Percentiles rank a stretch among this genome's conserved stretches.
phyloP scores from a whole-genome alignment of 2,888 invertebrate species.

The Ormyrus thymus region DNA sequence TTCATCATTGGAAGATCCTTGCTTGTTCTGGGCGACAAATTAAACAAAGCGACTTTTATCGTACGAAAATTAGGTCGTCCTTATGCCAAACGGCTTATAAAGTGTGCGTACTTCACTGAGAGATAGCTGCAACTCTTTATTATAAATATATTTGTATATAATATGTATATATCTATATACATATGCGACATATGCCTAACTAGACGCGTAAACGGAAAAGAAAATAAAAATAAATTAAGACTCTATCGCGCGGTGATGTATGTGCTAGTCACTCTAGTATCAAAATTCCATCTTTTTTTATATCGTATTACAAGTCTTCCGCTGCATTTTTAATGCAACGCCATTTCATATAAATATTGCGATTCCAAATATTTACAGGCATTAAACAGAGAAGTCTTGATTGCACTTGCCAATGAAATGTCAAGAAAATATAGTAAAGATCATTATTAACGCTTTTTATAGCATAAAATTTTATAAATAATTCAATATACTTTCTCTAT shows the following conservation, averaged over 20 bases:
- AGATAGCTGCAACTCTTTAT: conserved; percentile 50
- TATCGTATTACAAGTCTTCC: conserved; percentile 24
- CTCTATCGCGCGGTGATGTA: conserved; percentile 58
- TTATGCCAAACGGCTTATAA: background rate
- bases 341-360: too few relatives aligned
- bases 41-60: conserved; percentile 50
- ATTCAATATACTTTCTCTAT: conserved; percentile 21
- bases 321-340: too few relatives aligned
- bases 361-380: too few relatives aligned
- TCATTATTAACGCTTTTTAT: too few relatives aligned
- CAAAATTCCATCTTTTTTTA: conserved; percentile 8
- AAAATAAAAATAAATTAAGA: conserved; percentile 72
- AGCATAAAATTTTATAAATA: conserved; percentile 8
- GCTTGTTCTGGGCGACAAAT: conserved; percentile 18
- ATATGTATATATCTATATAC: conserved; percentile 52
- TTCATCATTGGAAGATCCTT: conserved; percentile 49
- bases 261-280: conserved; percentile 16
- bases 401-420: too few relatives aligned
- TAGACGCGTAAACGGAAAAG: conserved; percentile 52
- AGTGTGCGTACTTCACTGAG: conserved; percentile 36
- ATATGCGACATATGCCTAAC: conserved; percentile 58
- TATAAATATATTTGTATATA: conserved; percentile 51
- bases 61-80: conserved; percentile 14
- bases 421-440: too few relatives aligned
- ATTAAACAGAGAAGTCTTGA: too few relatives aligned